Evolutionary conservation across 2,888 invertebrate species (phyloP).

Genomic region (Diabrotica balteata): DNA sequence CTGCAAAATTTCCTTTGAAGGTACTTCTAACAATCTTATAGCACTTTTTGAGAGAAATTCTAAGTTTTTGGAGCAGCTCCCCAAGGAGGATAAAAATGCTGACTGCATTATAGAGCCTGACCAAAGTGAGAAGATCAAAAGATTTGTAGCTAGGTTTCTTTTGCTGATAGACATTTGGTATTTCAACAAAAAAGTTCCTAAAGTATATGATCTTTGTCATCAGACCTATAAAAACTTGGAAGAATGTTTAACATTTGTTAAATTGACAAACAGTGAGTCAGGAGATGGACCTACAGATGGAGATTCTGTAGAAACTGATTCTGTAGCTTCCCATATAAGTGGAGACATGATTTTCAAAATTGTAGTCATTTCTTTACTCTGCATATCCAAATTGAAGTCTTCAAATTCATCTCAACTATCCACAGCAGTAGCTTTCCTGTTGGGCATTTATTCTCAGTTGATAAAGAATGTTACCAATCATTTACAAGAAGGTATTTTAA

Average conservation of each 20-base stretch:
- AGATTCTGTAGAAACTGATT: slow-evolving; percentile 62
- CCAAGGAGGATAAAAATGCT: slow-evolving; percentile 54
- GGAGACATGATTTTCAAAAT: slow-evolving; percentile 82
- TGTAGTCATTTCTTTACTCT: slow-evolving; percentile 80
- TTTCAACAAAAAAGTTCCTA: slow-evolving; percentile 68
- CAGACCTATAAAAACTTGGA: slow-evolving; percentile 76
- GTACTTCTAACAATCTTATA: slow-evolving; percentile 85
- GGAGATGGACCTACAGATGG: slow-evolving; percentile 65
- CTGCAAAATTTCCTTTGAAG: slow-evolving; percentile 84
- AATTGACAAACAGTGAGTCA: slow-evolving; percentile 59
- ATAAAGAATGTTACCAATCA: slow-evolving; percentile 61
- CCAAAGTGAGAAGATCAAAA: slow-evolving; percentile 60
- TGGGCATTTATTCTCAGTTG: slow-evolving; percentile 81
- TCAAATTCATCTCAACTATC: slow-evolving; percentile 81
- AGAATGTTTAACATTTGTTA: slow-evolving; percentile 70
- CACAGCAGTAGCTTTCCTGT: slow-evolving; percentile 82
- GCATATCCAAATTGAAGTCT: slow-evolving; percentile 77
- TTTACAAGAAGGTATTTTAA: slow-evolving; percentile 58
- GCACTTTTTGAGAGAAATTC: slow-evolving; percentile 75
- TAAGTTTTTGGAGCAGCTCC: slow-evolving; percentile 66
- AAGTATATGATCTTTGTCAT: slow-evolving; percentile 73
- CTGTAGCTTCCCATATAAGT: slow-evolving; percentile 65
- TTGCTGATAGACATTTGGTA: slow-evolving; percentile 71
- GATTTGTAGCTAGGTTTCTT: slow-evolving; percentile 65
- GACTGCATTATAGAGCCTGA: slow-evolving; percentile 58